These are phyloP conservation scores for Parauchenoglanis ngamensis DNA, from an alignment of 2,797 vertebrate genomes.

Conservation along the genomic window DNA sequence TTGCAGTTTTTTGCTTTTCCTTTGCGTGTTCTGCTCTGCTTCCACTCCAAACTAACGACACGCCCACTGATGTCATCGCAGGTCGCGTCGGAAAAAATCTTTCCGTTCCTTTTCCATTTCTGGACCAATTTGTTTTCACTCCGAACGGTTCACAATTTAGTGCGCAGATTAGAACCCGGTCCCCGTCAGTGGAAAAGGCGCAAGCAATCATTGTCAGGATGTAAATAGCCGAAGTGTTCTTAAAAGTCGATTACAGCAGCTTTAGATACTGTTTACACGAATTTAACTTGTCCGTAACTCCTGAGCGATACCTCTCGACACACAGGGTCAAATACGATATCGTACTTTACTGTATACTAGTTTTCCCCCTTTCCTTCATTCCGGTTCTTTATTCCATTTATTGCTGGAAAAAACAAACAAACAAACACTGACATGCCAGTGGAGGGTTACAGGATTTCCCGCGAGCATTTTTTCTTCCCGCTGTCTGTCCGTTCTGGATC, in stretches of 20 bases:
- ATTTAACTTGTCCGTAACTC: not conserved
- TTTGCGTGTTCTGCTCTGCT: no score
- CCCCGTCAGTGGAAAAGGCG: no score
- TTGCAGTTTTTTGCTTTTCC: no score
- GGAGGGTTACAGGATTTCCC: not conserved
- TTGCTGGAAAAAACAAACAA: not conserved
- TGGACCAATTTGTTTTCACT: no score
- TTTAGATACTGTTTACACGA: slow-evolving; percentile 31
- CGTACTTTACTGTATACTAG: slow-evolving; percentile 12
- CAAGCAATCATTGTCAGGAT: not conserved
- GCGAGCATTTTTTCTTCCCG: no score
- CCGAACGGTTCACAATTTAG: no score
- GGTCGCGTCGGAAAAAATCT: no score
- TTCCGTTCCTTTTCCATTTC: no score
- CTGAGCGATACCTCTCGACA: slow-evolving; percentile 30
- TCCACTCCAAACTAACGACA: no score
- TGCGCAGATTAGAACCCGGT: no score
- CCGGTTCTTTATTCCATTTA: slow-evolving; percentile 24
- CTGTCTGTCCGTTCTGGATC: slow-evolving; percentile 32
- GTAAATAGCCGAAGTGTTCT: slow-evolving; percentile 22
- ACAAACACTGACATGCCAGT: not conserved
- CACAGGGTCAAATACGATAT: slow-evolving; percentile 50
- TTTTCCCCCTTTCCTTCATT: slow-evolving; percentile 20
- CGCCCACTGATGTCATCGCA: no score
- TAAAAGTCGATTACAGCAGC: slow-evolving; percentile 21